Percentiles rank a stretch among this genome's conserved stretches.
These are phyloP conservation scores for Cervus canadensis DNA, from an alignment of 2,113 vertebrate genomes.

Conservation along the genomic window DNA sequence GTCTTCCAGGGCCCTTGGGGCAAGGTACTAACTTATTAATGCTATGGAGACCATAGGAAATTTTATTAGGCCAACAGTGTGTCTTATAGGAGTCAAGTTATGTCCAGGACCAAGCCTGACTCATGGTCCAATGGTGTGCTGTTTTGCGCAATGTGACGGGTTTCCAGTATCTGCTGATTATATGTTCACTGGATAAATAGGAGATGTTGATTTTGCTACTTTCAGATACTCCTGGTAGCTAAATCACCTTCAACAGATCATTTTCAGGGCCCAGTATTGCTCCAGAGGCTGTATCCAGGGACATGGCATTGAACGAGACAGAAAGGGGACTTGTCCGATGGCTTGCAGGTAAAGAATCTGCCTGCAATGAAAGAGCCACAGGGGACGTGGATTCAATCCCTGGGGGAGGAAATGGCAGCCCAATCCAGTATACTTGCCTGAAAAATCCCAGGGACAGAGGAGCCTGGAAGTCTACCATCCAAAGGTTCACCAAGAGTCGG, in stretches of 20 bases:
- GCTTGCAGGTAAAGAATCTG: neutral
- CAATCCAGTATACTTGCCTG: neutral
- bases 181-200: neutral
- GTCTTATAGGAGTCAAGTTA: neutral
- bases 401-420: neutral
- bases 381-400: neutral
- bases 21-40: neutral
- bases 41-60: neutral
- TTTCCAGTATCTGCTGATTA: neutral
- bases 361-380: neutral
- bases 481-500: neutral
- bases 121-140: neutral
- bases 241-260: neutral
- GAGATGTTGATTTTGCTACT: neutral
- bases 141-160: neutral
- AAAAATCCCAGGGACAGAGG: neutral
- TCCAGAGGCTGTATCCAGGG: neutral
- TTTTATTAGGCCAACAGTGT: neutral
- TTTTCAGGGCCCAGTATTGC: neutral
- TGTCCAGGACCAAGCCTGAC: neutral
- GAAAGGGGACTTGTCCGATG: neutral
- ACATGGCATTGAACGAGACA: neutral
- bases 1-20: neutral
- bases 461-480: neutral
- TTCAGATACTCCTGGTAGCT: neutral